A percentile compares a stretch with the other conserved stretches of the same genome.
These are phyloP conservation scores for Pomatostomus ruficeps DNA, from an alignment of 2,113 vertebrate genomes.

Conservation along the genomic window DNA sequence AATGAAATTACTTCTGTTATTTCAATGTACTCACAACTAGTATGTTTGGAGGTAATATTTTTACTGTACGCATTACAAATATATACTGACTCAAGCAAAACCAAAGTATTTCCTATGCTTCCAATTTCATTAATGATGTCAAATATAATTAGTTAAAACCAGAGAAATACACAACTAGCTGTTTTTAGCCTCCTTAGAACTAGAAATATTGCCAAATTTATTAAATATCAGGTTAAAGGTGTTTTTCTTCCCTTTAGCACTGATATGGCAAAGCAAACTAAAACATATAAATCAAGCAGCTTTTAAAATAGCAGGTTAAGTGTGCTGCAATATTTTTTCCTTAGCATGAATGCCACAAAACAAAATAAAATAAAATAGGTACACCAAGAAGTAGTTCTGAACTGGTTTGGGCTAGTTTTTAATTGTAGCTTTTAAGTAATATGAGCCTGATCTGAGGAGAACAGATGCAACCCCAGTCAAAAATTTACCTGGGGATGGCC, in stretches of 20 bases:
- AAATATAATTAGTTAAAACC: not conserved
- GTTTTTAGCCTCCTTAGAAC: not conserved
- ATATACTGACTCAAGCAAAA: not conserved
- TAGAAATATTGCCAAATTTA: not conserved
- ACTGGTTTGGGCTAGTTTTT: not conserved
- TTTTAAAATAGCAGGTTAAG: not conserved
- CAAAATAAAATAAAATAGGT: not conserved
- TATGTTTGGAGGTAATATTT: not conserved
- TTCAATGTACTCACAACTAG: not conserved
- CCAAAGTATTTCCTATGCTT: not conserved
- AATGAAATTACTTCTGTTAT: not conserved
- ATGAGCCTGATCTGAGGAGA: not conserved
- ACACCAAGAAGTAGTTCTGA: not conserved
- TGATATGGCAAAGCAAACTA: not conserved
- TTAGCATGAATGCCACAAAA: not conserved
- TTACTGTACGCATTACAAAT: not conserved
- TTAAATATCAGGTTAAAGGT: not conserved
- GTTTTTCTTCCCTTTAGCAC: not conserved
- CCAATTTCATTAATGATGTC: not conserved
- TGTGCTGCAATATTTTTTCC: not conserved
- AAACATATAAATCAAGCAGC: not conserved
- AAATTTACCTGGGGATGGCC: constrained; percentile 89
- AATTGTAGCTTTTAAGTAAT: not conserved
- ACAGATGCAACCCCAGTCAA: not conserved
- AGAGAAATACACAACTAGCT: not conserved